A percentile compares a stretch with the other conserved stretches of the same genome.
Evolutionary conservation across 53 echinoderm and acorn worm genomes (phyloP).

Genomic region (Patiria pectinifera): DNA sequence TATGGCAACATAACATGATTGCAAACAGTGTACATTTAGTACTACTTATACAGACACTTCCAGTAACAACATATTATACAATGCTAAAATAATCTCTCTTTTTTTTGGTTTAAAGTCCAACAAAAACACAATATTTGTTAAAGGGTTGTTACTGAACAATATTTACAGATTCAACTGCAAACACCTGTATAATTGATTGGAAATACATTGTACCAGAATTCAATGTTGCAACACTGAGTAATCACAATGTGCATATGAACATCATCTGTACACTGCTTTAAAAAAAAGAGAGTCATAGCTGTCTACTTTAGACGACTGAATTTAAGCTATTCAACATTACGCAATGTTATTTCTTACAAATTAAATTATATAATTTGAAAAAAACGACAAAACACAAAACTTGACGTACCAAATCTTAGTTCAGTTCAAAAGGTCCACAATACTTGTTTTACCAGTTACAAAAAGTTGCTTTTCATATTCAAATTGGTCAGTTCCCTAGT

Average conservation of each 20-base stretch:
- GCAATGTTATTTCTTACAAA: neutral
- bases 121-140: neutral
- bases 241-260: no score
- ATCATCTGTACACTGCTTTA: no score
- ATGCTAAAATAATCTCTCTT: conserved; percentile 26
- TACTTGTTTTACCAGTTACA: neutral
- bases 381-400: no score
- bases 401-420: no score
- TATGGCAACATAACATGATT: no score
- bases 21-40: neutral
- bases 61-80: conserved; percentile 1
- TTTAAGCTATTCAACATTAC: neutral
- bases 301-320: neutral
- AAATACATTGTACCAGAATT: no score
- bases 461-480: neutral
- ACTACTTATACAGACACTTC: conserved; percentile 13
- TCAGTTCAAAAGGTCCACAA: no score
- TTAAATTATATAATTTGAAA: no score
- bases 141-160: neutral
- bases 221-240: no score
- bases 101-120: neutral
- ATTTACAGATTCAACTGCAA: conserved; percentile 12
- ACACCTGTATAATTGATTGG: neutral
- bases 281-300: no score
- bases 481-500: no score